Conservation (phyloP, 2,888 invertebrate species). For the Bedellia somnulentella region DNA sequence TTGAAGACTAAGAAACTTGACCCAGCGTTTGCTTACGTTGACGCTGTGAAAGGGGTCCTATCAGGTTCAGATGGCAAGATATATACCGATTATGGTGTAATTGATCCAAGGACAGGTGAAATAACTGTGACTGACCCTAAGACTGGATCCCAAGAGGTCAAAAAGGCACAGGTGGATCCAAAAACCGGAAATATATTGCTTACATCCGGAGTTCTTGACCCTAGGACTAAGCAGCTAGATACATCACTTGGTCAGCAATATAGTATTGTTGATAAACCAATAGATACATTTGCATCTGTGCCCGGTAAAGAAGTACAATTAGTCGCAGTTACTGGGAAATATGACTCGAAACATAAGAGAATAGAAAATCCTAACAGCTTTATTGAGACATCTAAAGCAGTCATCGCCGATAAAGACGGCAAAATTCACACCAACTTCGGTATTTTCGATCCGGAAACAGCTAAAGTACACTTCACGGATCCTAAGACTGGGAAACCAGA, state of each 20-base stretch:
- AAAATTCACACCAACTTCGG: slow-evolving; percentile 69
- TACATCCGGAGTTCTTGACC: slow-evolving; percentile 57
- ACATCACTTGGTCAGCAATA: slow-evolving; percentile 61
- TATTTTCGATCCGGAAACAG: slow-evolving; percentile 63
- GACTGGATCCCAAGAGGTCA: slow-evolving; percentile 42
- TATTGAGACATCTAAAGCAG: slow-evolving; percentile 49
- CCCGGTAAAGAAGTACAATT: slow-evolving; percentile 56
- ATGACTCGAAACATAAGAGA: slow-evolving; percentile 62
- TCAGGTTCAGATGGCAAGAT: slow-evolving; percentile 66
- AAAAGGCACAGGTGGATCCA: slow-evolving; percentile 42
- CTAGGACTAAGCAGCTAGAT: slow-evolving; percentile 61
- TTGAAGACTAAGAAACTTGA: slow-evolving; percentile 51
- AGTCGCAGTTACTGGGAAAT: slow-evolving; percentile 61
- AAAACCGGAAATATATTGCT: slow-evolving; percentile 58
- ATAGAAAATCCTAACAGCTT: slow-evolving; percentile 60
- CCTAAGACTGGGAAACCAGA: slow-evolving; percentile 64
- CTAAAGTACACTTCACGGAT: slow-evolving; percentile 60
- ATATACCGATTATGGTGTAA: slow-evolving; percentile 62
- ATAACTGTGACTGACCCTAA: slow-evolving; percentile 41
- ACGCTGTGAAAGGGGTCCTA: slow-evolving; percentile 45
- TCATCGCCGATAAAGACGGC: slow-evolving; percentile 70
- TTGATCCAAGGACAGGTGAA: slow-evolving; percentile 63
- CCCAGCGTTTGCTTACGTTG: slow-evolving; percentile 55
- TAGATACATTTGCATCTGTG: slow-evolving; percentile 33
- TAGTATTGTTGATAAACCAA: slow-evolving; percentile 63